These are phyloP conservation scores for Sinocyclocheilus maitianheensis DNA, from an alignment of 2,113 vertebrate genomes.

Conservation along the genomic window DNA sequence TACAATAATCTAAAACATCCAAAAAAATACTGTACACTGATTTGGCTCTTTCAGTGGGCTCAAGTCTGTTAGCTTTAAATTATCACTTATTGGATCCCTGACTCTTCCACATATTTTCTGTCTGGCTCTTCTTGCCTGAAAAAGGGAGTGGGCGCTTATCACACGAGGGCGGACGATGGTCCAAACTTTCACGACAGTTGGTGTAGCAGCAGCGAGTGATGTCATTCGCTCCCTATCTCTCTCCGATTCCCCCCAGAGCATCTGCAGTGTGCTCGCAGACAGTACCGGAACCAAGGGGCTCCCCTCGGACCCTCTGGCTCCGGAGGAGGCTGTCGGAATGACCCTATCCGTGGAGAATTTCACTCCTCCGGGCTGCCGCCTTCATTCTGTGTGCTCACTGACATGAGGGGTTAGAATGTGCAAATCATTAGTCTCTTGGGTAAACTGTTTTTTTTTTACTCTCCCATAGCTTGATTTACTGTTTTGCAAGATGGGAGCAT, in stretches of 20 bases:
- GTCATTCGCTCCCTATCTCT: conserved; percentile 64
- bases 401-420: conserved; percentile 67
- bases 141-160: conserved; percentile 66
- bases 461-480: conserved; percentile 68
- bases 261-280: conserved; percentile 1
- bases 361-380: conserved; percentile 63
- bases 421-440: conserved; percentile 72
- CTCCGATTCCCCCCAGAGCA: conserved; percentile 54
- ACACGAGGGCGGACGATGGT: conserved; percentile 55
- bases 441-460: conserved; percentile 41
- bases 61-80: conserved; percentile 63
- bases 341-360: conserved; percentile 67
- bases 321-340: conserved; percentile 62
- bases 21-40: neutral
- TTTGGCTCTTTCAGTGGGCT: conserved; percentile 7
- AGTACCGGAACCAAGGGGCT: conserved; percentile 50
- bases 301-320: conserved; percentile 48
- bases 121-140: conserved; percentile 63
- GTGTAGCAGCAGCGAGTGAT: conserved; percentile 74
- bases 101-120: conserved; percentile 62
- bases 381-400: conserved; percentile 58
- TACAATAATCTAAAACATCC: neutral
- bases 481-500: conserved; percentile 60
- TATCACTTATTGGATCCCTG: conserved; percentile 67
- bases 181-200: conserved; percentile 79